Conservation (phyloP, 2,888 invertebrate species). For the Erannis defoliaria region DNA sequence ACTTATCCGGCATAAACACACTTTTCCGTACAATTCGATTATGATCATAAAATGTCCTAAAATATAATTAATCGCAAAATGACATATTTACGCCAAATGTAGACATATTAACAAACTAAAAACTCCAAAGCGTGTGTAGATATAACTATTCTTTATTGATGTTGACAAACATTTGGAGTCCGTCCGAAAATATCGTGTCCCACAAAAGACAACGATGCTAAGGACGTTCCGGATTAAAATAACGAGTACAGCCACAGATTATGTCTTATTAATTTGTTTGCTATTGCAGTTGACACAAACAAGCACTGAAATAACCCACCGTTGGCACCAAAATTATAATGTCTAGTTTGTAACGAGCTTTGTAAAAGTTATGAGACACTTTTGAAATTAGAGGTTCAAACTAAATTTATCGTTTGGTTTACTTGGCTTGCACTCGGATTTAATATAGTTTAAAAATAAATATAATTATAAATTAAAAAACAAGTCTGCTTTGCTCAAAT, state of each 20-base stretch:
- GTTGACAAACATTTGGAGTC: constrained; percentile 18
- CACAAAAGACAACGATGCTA: constrained; percentile 25
- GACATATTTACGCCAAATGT: neutral
- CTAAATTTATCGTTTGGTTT: neutral
- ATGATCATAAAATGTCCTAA: neutral
- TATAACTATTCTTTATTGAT: neutral
- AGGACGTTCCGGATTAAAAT: constrained; percentile 33
- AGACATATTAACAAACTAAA: neutral
- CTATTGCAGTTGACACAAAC: constrained; percentile 29
- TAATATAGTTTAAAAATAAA: too few species aligned
- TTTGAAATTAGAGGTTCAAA: constrained; percentile 4
- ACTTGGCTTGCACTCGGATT: too few species aligned
- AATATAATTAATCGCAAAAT: neutral
- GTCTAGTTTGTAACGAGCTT: constrained; percentile 17
- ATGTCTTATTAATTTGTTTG: constrained; percentile 31
- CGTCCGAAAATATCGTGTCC: constrained; percentile 17
- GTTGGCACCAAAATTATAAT: constrained; percentile 40
- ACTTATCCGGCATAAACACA: constrained; percentile 1
- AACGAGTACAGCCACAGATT: constrained; percentile 27
- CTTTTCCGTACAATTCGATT: neutral
- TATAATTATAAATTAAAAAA: too few species aligned
- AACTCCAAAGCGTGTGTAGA: neutral
- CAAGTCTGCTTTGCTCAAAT: too few species aligned
- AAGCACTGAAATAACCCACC: constrained; percentile 31
- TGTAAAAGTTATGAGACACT: constrained; percentile 2